phyloP scores from a whole-genome alignment of 2,113 vertebrate species.

The Oreochromis niloticus region DNA sequence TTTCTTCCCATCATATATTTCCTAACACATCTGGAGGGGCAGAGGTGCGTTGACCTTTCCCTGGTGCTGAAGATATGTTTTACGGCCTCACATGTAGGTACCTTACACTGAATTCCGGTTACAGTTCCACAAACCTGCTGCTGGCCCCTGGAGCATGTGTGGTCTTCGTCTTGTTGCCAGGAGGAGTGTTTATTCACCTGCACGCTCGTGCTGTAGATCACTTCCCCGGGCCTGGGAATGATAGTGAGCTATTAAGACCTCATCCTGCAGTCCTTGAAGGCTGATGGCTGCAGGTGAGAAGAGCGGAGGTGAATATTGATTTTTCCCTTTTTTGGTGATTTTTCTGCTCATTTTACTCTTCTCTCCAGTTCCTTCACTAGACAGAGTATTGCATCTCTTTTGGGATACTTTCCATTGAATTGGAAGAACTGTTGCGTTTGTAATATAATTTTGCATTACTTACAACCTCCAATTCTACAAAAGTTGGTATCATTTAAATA shows the following conservation, averaged over 20 bases:
- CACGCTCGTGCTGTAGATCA: constrained; percentile 6
- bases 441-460: background rate
- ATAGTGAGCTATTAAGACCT: background rate
- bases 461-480: background rate
- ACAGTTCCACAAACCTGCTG: constrained; percentile 14
- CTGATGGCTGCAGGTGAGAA: background rate
- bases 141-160: constrained; percentile 18
- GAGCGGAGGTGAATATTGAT: background rate
- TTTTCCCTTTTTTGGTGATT: background rate
- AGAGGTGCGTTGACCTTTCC: background rate
- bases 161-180: constrained; percentile 15
- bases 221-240: background rate
- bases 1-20: background rate
- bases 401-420: background rate
- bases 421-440: background rate
- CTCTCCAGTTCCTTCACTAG: background rate
- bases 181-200: constrained; percentile 39
- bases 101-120: constrained; percentile 2
- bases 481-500: background rate
- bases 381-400: background rate
- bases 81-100: background rate
- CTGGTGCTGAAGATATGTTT: background rate
- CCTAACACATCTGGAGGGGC: constrained; percentile 4
- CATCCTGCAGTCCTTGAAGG: background rate
- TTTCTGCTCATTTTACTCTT: background rate